Base-by-base conservation (phyloP, 2,797 vertebrate species). In the Australoheros facetus region DNA sequence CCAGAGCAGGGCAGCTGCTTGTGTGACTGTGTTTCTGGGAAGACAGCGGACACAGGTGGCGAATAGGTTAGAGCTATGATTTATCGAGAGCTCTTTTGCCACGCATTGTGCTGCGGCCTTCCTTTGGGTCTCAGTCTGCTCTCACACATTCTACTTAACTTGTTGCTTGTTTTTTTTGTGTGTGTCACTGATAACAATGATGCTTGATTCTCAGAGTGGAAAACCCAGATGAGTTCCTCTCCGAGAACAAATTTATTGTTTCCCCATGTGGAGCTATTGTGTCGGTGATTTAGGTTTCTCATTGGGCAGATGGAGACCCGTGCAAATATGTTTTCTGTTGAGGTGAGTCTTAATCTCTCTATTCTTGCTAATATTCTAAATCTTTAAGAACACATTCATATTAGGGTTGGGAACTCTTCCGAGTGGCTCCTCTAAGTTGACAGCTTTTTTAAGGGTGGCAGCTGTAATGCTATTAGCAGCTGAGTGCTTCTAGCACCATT, bases 1-100 rank as follows among this genome's bases (percentile, higher is more conserved):
- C 82, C 85, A 86, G 75, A 75, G 30, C 51, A 9, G 56, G 75
- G 74, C 87, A 88, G 85, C 88, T 91, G 88, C 74, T 79, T 80
- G 82, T 88, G 85, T 87, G 92, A 86, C 83, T 55, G 30, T 75
- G 66, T 90, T 93, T 94, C 89, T 92, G 88, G 89, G 89, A 92
- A 93, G 89, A 89, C 79, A 56, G 84, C 76, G 84, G 85, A 92
- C 90, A 90, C 95, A 95, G 94, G 94, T 95, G 95, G 94, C 78
- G 86, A 93, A 95, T 93, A 87, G 42, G 89, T 95, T 94, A 94
- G 55, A 37, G 42, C 75, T 9, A 88, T 91, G 93, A 94, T 95
- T 95, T 95, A 94, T 87, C 64, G 86, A 80, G 72, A 82, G 85
- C 89, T 93, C 81, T 77, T 78, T 77, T 79, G 83, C 82, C 76